Evolutionary conservation across 1,140 invertebrate genomes (phyloP).

Genomic region (Tachypleus tridentatus): DNA sequence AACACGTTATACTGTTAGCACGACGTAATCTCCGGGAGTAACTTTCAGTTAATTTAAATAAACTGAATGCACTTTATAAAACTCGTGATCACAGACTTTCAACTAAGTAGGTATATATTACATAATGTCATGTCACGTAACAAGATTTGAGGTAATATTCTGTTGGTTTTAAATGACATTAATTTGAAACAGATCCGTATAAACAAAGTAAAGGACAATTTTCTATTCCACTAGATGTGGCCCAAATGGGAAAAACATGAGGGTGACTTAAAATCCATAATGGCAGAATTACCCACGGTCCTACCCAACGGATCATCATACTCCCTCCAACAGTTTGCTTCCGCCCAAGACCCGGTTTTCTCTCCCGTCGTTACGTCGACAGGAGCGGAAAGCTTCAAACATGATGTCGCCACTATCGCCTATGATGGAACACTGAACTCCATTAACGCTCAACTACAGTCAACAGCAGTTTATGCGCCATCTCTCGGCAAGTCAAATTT

Average conservation of each 20-base stretch:
- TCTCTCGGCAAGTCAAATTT: not conserved
- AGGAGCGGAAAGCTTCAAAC: not conserved
- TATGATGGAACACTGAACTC: not conserved
- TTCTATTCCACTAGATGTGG: constrained; percentile 1
- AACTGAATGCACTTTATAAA: too few species aligned
- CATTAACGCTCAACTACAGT: not conserved
- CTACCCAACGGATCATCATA: not conserved
- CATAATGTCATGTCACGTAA: too few species aligned
- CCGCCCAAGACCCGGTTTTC: not conserved
- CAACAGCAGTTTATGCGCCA: not conserved
- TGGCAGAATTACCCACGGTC: not conserved
- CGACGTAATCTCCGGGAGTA: too few species aligned
- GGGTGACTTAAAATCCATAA: constrained; percentile 1
- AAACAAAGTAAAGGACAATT: too few species aligned
- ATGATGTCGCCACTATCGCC: not conserved
- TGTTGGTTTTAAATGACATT: too few species aligned
- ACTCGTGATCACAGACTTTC: too few species aligned
- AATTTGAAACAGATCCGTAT: too few species aligned
- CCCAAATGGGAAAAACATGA: not conserved
- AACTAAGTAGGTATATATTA: too few species aligned
- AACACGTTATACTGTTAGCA: too few species aligned
- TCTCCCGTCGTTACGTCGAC: not conserved
- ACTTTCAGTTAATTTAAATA: too few species aligned
- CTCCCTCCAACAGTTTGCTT: not conserved
- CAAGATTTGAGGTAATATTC: too few species aligned